Base-by-base conservation (phyloP, 2,113 vertebrate genomes). In the Sinocyclocheilus anshuiensis region DNA sequence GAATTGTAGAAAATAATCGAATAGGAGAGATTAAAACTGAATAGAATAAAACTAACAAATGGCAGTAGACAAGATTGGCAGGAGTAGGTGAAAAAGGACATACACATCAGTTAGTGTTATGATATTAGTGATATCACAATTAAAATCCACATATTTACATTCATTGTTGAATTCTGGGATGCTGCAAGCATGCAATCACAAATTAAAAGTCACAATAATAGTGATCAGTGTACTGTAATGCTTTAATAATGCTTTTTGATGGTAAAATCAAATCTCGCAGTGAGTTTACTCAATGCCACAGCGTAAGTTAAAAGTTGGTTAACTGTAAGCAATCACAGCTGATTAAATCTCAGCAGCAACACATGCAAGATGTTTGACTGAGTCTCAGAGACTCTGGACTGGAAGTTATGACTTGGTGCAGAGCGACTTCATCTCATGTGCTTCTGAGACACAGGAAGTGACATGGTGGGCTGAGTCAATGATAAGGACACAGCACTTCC, bases 401-500 rank as follows among this genome's bases (percentile, higher is more conserved):
- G 83, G 71, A 55, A 61, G 71, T 61, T 42, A 87, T 29, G 77
- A 74, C 86, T 79, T 24, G 13, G 18, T 20, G 76, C 4, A 16
- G 36, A 61, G 36, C 50, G 26, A 76, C 75, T 59, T 20, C 2
- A 18, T 76, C 85, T 83, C 81, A 61, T 65, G 77, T 84, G 86
- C 80, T 29, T 75, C 67, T 87, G 86, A 88, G 83, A 75, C 86
- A 88, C 86, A 89, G 90, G 86, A 86, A 88, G 86, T 89, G 81
- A 84, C 55, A 69, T 24, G 13, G 36, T 50, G 24, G 77, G 53
- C 33, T 24, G 74, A 88, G 53, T 36, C 80, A 39, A 80, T 33
- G 84, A 76, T 75, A 75, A 76, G 22, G 39, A 50, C 50, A 63
- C 16, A 59, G 53, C 9, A 45, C 57, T 59, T 88, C 80, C 89